Conservation (phyloP, 2,888 invertebrate genomes). For the Hermaeophaga mercurialis region DNA sequence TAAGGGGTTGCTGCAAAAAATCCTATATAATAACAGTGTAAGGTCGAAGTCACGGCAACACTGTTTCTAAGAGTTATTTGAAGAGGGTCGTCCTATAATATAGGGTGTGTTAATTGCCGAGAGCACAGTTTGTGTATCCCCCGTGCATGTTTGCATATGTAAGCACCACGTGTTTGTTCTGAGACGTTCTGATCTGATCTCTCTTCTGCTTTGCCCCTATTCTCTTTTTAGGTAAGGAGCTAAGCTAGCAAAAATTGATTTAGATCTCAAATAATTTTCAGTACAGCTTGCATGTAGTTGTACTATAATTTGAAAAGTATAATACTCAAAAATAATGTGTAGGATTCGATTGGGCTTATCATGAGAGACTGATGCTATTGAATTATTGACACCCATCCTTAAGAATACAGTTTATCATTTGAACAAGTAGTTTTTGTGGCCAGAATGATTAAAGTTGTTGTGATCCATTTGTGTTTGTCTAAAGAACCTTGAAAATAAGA, state of each 20-base stretch:
- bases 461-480: too few species aligned
- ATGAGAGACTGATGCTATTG: too few species aligned
- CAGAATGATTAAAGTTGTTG: too few species aligned
- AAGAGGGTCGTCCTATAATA: slow-evolving; percentile 46
- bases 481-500: too few species aligned
- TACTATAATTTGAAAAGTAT: too few species aligned
- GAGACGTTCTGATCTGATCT: slow-evolving; percentile 30
- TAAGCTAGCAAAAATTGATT: background rate
- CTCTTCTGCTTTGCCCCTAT: slow-evolving; percentile 14
- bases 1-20: background rate
- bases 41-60: slow-evolving; percentile 30
- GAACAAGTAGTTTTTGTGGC: too few species aligned
- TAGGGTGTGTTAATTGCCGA: slow-evolving; percentile 53
- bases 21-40: slow-evolving; percentile 39
- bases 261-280: too few species aligned
- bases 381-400: too few species aligned
- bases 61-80: slow-evolving; percentile 39
- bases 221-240: slow-evolving; percentile 1
- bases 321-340: too few species aligned
- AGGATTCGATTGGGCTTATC: too few species aligned
- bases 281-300: too few species aligned
- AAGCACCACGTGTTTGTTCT: slow-evolving; percentile 46
- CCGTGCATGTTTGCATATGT: slow-evolving; percentile 49
- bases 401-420: too few species aligned
- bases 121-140: slow-evolving; percentile 42